Percentiles rank a stretch among this genome's conserved stretches.
phyloP scores from a whole-genome alignment of 2,113 vertebrate genomes.

The Saguinus imperator region DNA sequence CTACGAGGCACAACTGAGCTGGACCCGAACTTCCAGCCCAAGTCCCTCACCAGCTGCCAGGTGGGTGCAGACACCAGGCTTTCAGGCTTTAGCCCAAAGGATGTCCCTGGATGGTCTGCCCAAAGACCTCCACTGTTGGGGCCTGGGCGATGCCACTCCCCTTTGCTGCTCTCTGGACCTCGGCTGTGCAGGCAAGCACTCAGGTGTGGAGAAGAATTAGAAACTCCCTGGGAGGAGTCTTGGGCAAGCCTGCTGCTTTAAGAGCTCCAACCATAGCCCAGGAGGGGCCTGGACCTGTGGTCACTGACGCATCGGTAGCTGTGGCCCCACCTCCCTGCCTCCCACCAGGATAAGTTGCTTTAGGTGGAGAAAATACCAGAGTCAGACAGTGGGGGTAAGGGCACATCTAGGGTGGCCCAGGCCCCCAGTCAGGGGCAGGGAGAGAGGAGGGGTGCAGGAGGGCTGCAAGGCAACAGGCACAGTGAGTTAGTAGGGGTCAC shows the following conservation, averaged over 20 bases:
- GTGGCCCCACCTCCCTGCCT: neutral
- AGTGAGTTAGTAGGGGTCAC: constrained; percentile 34
- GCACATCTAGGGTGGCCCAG: neutral
- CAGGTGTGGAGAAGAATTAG: neutral
- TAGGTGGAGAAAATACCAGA: neutral
- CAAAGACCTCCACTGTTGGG: neutral
- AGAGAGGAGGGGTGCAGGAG: neutral
- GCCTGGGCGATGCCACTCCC: neutral
- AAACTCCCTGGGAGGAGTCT: neutral
- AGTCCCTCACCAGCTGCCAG: neutral
- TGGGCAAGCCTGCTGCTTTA: neutral
- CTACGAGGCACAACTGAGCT: neutral
- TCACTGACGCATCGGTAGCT: neutral
- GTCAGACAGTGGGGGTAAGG: neutral
- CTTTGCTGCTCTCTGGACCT: neutral
- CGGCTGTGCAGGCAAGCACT: neutral
- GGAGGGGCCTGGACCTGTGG: neutral
- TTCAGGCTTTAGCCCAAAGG: neutral
- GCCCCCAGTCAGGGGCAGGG: neutral
- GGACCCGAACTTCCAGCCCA: neutral
- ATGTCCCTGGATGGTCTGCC: neutral
- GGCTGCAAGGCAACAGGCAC: neutral
- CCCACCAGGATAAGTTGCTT: neutral
- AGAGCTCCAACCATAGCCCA: neutral
- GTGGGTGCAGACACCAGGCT: neutral